phyloP scores from a whole-genome alignment of 2,113 vertebrate genomes.

The Todiramphus saurophagus region DNA sequence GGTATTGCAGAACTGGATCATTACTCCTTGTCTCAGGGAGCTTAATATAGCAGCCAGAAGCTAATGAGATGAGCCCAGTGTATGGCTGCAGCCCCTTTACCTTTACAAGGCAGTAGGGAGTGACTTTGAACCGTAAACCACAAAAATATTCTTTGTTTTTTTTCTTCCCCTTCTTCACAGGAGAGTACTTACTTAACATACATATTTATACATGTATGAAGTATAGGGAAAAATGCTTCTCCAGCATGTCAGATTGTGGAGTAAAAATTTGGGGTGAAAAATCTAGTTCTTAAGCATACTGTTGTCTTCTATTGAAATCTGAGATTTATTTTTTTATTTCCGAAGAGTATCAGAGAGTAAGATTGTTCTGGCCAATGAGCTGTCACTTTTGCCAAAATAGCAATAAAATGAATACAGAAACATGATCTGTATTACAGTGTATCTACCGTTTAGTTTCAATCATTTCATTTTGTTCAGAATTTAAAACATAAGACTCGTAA shows the following conservation, averaged over 20 bases:
- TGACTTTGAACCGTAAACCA: background rate
- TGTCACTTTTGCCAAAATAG: background rate
- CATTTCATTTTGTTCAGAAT: background rate
- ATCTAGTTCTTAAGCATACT: background rate
- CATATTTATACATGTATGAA: rapidly evolving
- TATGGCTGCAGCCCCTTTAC: rapidly evolving
- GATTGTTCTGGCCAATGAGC: background rate
- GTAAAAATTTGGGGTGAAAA: background rate
- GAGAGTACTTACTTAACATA: background rate
- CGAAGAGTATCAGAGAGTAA: background rate
- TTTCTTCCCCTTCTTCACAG: background rate
- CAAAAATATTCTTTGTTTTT: no score
- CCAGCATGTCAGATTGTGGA: background rate
- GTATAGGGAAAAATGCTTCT: background rate
- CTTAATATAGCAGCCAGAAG: background rate
- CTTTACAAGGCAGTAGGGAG: background rate
- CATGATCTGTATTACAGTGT: background rate
- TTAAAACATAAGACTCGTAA: background rate
- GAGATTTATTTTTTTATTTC: background rate
- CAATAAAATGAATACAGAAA: background rate
- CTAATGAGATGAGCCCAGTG: background rate
- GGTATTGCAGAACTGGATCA: background rate
- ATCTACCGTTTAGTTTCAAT: background rate
- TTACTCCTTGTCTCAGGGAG: background rate
- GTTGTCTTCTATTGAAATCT: background rate